Conservation (phyloP, 2,797 vertebrate species). For the Enteromius paludinosus region DNA sequence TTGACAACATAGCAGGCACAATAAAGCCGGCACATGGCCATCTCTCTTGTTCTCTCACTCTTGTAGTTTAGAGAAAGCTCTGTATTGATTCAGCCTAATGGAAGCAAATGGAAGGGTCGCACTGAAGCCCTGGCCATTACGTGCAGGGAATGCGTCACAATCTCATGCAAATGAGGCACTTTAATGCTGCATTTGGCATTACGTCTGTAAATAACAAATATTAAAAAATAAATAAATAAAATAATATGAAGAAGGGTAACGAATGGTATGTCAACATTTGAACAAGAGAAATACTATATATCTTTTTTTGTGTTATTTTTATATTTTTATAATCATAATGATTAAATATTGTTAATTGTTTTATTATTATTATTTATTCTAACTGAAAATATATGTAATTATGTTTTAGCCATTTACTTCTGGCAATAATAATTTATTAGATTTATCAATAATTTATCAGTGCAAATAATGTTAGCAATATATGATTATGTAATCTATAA, state of each 20-base stretch:
- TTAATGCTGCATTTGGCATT: background rate
- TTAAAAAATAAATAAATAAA: background rate
- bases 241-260: background rate
- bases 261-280: background rate
- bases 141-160: background rate
- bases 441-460: background rate
- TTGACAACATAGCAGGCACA: background rate
- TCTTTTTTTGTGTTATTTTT: background rate
- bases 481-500: no score
- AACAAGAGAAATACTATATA: background rate
- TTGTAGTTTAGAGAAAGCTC: constrained; percentile 16
- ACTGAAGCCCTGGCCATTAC: constrained; percentile 17
- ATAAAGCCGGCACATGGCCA: background rate
- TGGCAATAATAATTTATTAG: background rate
- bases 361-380: background rate
- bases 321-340: background rate
- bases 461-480: no score
- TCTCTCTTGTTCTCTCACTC: background rate
- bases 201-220: background rate
- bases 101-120: constrained; percentile 16
- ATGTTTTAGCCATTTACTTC: background rate
- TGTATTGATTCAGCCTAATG: constrained; percentile 55
- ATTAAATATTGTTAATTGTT: background rate
- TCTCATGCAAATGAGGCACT: constrained; percentile 33
- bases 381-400: background rate